A percentile compares a stretch with the other conserved stretches of the same genome.
These are phyloP conservation scores for Emesis russula DNA, from an alignment of 2,888 invertebrate genomes.

Conservation along the genomic window DNA sequence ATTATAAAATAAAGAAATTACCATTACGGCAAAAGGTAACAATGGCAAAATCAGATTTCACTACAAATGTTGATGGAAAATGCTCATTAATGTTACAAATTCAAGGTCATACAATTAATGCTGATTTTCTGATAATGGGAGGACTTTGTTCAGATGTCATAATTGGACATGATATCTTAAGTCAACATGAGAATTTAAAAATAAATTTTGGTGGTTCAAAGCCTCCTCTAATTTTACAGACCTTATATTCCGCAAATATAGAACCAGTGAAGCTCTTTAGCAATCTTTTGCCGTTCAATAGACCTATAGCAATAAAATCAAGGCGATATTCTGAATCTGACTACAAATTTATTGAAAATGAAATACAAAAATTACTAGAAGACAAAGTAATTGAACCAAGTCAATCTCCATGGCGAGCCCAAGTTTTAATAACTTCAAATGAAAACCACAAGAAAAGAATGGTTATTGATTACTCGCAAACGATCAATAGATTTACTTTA, in stretches of 20 bases:
- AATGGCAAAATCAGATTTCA: no score
- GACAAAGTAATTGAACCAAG: slow-evolving; percentile 53
- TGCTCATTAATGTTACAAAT: not conserved
- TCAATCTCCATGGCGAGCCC: slow-evolving; percentile 71
- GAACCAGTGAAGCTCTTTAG: no score
- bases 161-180: slow-evolving; percentile 28
- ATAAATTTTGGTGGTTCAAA: not conserved
- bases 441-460: slow-evolving; percentile 74
- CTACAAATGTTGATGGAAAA: no score
- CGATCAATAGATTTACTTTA: slow-evolving; percentile 80
- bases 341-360: slow-evolving; percentile 36
- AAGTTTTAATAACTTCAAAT: slow-evolving; percentile 74
- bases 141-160: slow-evolving; percentile 4
- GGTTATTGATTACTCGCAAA: slow-evolving; percentile 85
- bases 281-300: no score
- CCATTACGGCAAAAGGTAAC: no score
- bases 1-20: no score
- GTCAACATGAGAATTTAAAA: no score
- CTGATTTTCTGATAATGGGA: not conserved
- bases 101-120: not conserved
- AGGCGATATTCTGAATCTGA: slow-evolving; percentile 17
- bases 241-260: no score
- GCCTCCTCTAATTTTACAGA: no score
- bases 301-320: slow-evolving; percentile 41
- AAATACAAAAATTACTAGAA: slow-evolving; percentile 40